phyloP scores from a whole-genome alignment of 37 sponge, comb jelly and placozoan species.

The Petrosia ficiformis region DNA sequence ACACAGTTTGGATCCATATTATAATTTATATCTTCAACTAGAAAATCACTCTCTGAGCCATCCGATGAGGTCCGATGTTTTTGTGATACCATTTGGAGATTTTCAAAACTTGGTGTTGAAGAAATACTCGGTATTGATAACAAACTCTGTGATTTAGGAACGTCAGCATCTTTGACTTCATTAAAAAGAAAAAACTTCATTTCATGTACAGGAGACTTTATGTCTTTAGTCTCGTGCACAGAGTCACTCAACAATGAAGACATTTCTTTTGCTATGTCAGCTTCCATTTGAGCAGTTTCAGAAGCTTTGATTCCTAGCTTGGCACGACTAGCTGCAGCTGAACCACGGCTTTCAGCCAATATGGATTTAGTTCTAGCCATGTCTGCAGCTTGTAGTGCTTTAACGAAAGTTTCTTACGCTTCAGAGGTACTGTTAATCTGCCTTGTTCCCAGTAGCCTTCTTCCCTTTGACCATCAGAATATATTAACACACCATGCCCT shows the following conservation, averaged over 20 bases:
- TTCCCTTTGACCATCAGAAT: conserved; percentile 23
- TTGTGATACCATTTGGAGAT: too few species aligned
- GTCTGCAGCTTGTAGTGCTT: conserved; percentile 49
- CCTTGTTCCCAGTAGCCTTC: conserved; percentile 60
- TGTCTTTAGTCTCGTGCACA: background rate
- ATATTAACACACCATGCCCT: conserved; percentile 48
- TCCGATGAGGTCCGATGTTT: background rate
- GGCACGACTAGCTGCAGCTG: conserved; percentile 4
- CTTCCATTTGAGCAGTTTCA: conserved; percentile 30
- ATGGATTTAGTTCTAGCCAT: conserved; percentile 32
- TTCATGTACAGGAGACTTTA: background rate
- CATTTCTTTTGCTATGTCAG: conserved; percentile 15
- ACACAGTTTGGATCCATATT: background rate
- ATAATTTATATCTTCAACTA: conserved; percentile 4
- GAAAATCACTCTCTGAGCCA: background rate
- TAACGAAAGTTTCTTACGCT: conserved; percentile 34
- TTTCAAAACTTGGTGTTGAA: conserved; percentile 15
- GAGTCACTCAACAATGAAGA: background rate
- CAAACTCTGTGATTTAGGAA: background rate
- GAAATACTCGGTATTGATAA: background rate
- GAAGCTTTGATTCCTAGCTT: background rate
- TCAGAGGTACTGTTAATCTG: conserved; percentile 19
- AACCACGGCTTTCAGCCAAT: conserved; percentile 40
- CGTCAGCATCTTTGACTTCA: background rate
- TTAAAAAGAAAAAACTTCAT: background rate